Base-by-base conservation (phyloP, 2,888 invertebrate species). In the Tipula unca region DNA sequence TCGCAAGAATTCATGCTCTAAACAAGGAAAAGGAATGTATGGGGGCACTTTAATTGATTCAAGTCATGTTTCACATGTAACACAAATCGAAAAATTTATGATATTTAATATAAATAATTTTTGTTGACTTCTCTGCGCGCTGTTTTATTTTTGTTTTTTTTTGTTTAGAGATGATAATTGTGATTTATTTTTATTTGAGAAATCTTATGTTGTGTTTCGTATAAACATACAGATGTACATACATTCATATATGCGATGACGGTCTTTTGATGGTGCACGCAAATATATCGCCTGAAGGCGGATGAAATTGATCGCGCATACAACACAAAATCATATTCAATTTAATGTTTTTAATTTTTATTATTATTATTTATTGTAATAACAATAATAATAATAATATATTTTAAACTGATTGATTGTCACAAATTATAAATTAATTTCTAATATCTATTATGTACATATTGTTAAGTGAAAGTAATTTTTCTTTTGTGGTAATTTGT, bases 1-100 rank as follows among this genome's bases (percentile, higher is more conserved):
- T 69, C 69, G 69, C 69, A 69, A 69, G 25, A 69, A 69, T 69
- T 69, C 69, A 69, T 25, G 69, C 20, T 69, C 69, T 25, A 69
- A 69, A 69, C 69, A 25, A 69, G 69, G 69, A 69, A 69, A 69
- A 69, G 69, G 25, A 69, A 69, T 69, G 69, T 69, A 69, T 69
- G 69, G 69, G 69, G 69, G 69, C 69, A 69, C 69, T 69, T 69
- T 69, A 69, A 69, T 69, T 69, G 69, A 69, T 69, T 69, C 69
- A 69, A 69, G 69, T 69, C 69, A 69, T 69, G 69, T 69, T 69
- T 25, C 69, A 69, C 69, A 69, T 69, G 69, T 69, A 25, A 69
- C 69, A 69, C 20, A 69, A 69, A 69, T 69, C 69, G 69, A 69
- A 69, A n/a, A 54, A 69, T 69, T 69, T 69, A 69, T 69, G 69